Evolutionary conservation across 2,888 invertebrate species (phyloP), one percentile per base, ranked within the genome.

Genomic region (Dolomedes plantarius): DNA sequence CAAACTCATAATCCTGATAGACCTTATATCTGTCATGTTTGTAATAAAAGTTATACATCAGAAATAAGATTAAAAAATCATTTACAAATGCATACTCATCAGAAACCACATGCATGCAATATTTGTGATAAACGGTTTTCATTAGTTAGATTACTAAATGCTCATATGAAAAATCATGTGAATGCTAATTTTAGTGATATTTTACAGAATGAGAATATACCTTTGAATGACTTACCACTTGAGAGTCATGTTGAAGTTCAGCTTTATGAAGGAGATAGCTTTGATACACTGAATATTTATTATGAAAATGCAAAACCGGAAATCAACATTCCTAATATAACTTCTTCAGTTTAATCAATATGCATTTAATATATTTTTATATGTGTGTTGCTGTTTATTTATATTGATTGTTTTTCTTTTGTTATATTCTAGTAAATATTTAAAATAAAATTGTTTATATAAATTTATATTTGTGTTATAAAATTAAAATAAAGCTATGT

Each of bases 181-280:
- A 31, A 19, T 68, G 1, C 68, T 31, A 7, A 9, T 11, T 46
- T 28, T 7, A n/a, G 16, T 1, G 41, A 46, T n/a, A 2, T n/a
- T 3, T 23, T 7, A 16, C 46, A 46, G 5, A 11, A 72, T 46
- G 11, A 9, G 13, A n/a, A 29, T 31, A 2, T 1, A 29, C 1
- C 16, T 0, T 13, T 29, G 2, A 31, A 29, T n/a, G 68, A 68
- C 19, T 19, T 36, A 19, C 68, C 68, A 3, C 23, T 68, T n/a
- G 68, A 68, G 27, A 68, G 32, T 23, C 68, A 68, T 36, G 68
- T 68, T 6, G 68, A 68, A 68, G 68, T 68, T 27, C 7, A 68
- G 23, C 36, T 68, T n/a, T 23, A 36, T 36, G 68, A 68, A 36
- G 68, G 19, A 6, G 68, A 68, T 23, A 28, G 27, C 27, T 62